Conservation (phyloP, 2,888 invertebrate genomes). For the Ectropis crepuscularia region DNA sequence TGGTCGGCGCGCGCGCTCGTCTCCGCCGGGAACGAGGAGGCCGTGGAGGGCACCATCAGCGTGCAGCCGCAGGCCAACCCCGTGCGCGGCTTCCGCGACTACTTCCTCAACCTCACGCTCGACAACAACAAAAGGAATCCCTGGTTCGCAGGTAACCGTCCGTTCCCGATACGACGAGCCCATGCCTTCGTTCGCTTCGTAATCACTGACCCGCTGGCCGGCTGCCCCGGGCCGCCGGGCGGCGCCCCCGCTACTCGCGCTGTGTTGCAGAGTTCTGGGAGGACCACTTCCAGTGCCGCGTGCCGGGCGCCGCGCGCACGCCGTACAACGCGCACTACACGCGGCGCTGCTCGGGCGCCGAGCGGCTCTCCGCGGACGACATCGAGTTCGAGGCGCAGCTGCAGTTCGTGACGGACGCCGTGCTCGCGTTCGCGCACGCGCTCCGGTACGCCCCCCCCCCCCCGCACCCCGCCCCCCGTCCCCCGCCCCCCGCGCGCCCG, state of each 20-base stretch:
- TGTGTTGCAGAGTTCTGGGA: slow-evolving; percentile 94
- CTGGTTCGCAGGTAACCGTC: slow-evolving; percentile 94
- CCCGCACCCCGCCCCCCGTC: neutral
- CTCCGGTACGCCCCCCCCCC: slow-evolving; percentile 81
- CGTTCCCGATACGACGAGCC: too few relatives aligned
- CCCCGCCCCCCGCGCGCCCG: neutral
- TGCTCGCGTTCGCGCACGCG: slow-evolving; percentile 96
- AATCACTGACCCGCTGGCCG: too few relatives aligned
- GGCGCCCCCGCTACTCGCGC: neutral
- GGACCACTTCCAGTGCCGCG: slow-evolving; percentile 94
- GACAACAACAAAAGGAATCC: slow-evolving; percentile 96
- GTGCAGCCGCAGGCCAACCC: slow-evolving; percentile 97
- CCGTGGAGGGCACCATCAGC: slow-evolving; percentile 91
- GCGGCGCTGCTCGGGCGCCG: slow-evolving; percentile 90
- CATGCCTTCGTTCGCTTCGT: too few relatives aligned
- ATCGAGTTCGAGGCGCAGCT: slow-evolving; percentile 96
- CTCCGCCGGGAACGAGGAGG: slow-evolving; percentile 93
- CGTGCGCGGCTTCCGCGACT: slow-evolving; percentile 93
- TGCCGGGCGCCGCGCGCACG: slow-evolving; percentile 91
- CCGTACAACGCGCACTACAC: slow-evolving; percentile 91
- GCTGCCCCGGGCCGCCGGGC: too few relatives aligned
- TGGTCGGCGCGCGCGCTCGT: slow-evolving; percentile 96
- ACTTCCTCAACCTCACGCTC: slow-evolving; percentile 93
- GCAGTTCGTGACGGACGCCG: slow-evolving; percentile 98
- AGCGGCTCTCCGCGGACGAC: slow-evolving; percentile 89